These are phyloP conservation scores for Drosophila formosana DNA, from an alignment of 2,888 invertebrate species.

Conservation along the genomic window DNA sequence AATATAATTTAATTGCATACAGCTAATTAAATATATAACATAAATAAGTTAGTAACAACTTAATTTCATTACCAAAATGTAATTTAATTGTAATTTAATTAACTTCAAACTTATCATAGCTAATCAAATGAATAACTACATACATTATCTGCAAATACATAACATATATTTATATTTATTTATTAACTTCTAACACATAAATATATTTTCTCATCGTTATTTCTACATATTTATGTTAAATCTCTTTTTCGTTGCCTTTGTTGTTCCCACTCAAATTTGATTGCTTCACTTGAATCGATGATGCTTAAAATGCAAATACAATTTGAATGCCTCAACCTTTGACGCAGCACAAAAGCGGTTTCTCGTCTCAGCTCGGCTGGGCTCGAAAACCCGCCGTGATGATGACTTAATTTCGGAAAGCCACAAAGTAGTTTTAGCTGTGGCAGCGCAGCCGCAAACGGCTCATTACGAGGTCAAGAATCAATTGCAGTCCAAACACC, in stretches of 20 bases:
- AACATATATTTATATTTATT: background rate
- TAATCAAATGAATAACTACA: no score
- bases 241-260: background rate
- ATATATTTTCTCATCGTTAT: background rate
- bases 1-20: no score
- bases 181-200: background rate
- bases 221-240: background rate
- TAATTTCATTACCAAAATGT: no score
- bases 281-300: background rate
- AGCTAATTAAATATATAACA: no score
- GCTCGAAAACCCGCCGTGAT: slow-evolving; percentile 31
- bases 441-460: slow-evolving; percentile 46
- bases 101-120: no score
- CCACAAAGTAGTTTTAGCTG: slow-evolving; percentile 58
- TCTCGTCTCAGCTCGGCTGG: no score
- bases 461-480: slow-evolving; percentile 75
- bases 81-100: no score
- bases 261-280: background rate
- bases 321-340: slow-evolving; percentile 37
- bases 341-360: slow-evolving; percentile 11
- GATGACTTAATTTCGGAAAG: slow-evolving; percentile 68
- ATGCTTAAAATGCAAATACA: slow-evolving; percentile 29
- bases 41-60: no score
- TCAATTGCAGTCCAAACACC: slow-evolving; percentile 65
- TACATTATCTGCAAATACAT: background rate